Evolutionary conservation across 2,113 vertebrate genomes (phyloP), one percentile per base, ranked within the genome.

Genomic region (Brachyhypopomus gauderio): DNA sequence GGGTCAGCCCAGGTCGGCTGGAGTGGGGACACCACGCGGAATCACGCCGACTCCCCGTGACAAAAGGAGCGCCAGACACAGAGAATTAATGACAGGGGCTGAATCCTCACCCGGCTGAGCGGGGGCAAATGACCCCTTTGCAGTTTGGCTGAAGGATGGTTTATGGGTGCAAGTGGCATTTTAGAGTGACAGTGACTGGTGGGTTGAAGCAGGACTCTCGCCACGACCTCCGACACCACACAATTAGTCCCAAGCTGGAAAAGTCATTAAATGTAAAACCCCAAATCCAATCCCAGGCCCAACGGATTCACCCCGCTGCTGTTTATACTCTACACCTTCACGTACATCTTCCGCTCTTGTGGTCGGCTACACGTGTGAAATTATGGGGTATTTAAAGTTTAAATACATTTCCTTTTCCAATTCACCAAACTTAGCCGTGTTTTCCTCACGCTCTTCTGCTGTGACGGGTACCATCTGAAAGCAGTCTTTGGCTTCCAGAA

Each of bases 391-490:
- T 52, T 52, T 52, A 14, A 52, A 12, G 45, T 52, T 52, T 14
- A 11, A 52, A 52, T 2, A 12, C 2, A 3, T 52, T 52, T 14
- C 45, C 12, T 52, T 52, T 52, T 14, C 45, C 45, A 14, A 23
- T 38, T n/a, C 58, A 60, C 58, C 55, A 79, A 12, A 56, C 52
- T 27, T 56, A 72, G 67, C 36, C 5, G n/a, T 60, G n/a, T 60
- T 60, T 60, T 1, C 67, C 70, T 63, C 48, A 5, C 30, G 23
- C 62, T 30, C 25, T 25, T 64, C 62, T 16, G 27, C 62, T 80
- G 58, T 80, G 52, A 60, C 59, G 71, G 72, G 70, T 45, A 80
- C 41, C 41, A 80, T 73, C 41, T 73, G 23, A 74, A 80, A 74
- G 14, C 62, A 66, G 78, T 64, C 16, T 5, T 11, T 12, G 62